These are phyloP conservation scores for Chrysocyon brachyurus DNA, from an alignment of 2,797 vertebrate genomes.

Conservation along the genomic window DNA sequence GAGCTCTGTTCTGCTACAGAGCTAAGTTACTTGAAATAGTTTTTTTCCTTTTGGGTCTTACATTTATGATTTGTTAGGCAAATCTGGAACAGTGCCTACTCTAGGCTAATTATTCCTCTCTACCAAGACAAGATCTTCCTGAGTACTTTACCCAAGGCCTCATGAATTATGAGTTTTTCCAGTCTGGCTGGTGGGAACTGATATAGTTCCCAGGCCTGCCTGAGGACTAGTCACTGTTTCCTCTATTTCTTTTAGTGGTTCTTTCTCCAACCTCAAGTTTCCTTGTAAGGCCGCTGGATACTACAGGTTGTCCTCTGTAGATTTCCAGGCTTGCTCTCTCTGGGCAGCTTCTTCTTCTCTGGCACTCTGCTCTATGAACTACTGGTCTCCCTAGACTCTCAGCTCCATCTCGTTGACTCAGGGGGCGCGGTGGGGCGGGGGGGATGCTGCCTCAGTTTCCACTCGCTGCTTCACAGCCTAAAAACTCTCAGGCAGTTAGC, in stretches of 20 bases:
- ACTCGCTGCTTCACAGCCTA: not conserved
- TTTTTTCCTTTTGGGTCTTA: not conserved
- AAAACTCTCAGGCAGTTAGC: not conserved
- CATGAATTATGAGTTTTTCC: not conserved
- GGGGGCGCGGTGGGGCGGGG: too few relatives aligned
- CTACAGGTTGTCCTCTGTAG: not conserved
- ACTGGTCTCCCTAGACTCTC: not conserved
- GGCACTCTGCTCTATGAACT: not conserved
- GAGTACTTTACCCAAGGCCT: not conserved
- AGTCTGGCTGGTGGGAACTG: not conserved
- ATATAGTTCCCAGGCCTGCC: not conserved
- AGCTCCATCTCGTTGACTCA: not conserved
- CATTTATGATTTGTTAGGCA: not conserved
- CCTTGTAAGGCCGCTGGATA: not conserved
- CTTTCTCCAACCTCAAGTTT: not conserved
- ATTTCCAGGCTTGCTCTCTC: not conserved
- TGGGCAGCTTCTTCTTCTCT: not conserved
- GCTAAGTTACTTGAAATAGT: not conserved
- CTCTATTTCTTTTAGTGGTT: not conserved
- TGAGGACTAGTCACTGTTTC: not conserved
- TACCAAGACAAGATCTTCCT: not conserved
- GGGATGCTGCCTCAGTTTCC: not conserved
- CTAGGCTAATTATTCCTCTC: not conserved
- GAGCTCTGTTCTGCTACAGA: not conserved
- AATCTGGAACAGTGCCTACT: not conserved